These are phyloP conservation scores for Phenacoccus solenopsis DNA, from an alignment of 1,140 invertebrate genomes.

Conservation along the genomic window DNA sequence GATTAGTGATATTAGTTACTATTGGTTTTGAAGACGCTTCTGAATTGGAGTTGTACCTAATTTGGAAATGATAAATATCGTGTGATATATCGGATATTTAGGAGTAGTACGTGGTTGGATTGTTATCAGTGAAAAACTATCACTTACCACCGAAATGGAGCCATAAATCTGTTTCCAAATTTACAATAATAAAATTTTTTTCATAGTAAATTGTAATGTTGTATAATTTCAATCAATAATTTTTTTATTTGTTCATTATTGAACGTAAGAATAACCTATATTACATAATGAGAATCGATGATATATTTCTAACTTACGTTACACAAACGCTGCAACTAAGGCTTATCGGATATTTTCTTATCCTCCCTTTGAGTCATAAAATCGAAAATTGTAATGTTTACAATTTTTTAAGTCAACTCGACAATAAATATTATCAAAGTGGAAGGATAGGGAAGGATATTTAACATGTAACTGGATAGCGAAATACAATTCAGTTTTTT, in stretches of 20 bases:
- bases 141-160: background rate
- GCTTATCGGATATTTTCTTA: too few species aligned
- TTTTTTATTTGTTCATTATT: background rate
- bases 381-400: too few species aligned
- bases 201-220: background rate
- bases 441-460: too few species aligned
- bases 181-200: background rate
- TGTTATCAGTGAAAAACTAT: background rate
- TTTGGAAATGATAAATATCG: background rate
- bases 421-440: too few species aligned
- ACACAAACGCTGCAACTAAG: too few species aligned
- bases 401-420: too few species aligned
- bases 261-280: background rate
- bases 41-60: background rate
- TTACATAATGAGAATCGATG: background rate
- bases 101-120: background rate
- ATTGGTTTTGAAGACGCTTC: background rate
- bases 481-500: too few species aligned
- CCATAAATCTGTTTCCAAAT: background rate
- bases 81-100: background rate
- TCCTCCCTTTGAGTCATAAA: too few species aligned
- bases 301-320: too few species aligned
- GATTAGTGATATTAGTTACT: constrained; percentile 45
- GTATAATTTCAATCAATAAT: background rate
- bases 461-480: too few species aligned